Percentiles rank a stretch among this genome's conserved stretches.
phyloP scores from a whole-genome alignment of 2,888 invertebrate genomes.

The Neelides folsomi region DNA sequence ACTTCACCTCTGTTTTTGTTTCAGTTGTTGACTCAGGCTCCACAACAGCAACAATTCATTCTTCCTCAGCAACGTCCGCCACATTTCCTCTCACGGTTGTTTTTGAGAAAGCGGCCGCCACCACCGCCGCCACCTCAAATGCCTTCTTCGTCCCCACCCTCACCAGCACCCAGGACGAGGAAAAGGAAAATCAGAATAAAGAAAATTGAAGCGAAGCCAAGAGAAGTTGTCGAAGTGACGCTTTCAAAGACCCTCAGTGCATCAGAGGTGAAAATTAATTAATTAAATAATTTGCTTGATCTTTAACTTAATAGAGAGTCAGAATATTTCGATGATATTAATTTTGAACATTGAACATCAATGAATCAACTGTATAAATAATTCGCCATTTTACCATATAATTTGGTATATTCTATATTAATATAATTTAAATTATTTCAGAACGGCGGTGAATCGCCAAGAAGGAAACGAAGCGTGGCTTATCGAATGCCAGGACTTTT shows the following conservation, averaged over 20 bases:
- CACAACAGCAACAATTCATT: constrained; percentile 7
- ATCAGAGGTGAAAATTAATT: too few relatives aligned
- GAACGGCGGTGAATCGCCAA: too few relatives aligned
- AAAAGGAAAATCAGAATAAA: constrained; percentile 4
- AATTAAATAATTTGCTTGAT: too few relatives aligned
- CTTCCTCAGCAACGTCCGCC: constrained; percentile 8
- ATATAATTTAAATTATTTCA: too few relatives aligned
- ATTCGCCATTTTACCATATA: too few relatives aligned
- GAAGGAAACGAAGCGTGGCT: constrained; percentile 6
- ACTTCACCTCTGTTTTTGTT: background rate
- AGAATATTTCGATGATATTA: too few relatives aligned
- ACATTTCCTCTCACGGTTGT: constrained; percentile 16
- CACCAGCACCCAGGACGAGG: background rate
- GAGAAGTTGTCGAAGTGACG: constrained; percentile 4
- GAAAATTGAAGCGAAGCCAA: constrained; percentile 1
- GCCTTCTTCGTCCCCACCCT: too few relatives aligned
- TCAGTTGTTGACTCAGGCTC: constrained; percentile 1
- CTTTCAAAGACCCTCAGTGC: background rate
- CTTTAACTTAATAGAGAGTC: too few relatives aligned
- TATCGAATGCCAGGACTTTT: constrained; percentile 31
- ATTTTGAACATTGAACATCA: too few relatives aligned
- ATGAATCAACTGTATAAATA: too few relatives aligned
- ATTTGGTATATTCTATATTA: too few relatives aligned
- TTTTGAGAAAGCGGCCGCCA: background rate
- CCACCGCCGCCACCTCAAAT: background rate